A percentile compares a stretch with the other conserved stretches of the same genome.
These are phyloP conservation scores for Argyrosomus japonicus DNA, from an alignment of 2,113 vertebrate genomes.

Conservation along the genomic window DNA sequence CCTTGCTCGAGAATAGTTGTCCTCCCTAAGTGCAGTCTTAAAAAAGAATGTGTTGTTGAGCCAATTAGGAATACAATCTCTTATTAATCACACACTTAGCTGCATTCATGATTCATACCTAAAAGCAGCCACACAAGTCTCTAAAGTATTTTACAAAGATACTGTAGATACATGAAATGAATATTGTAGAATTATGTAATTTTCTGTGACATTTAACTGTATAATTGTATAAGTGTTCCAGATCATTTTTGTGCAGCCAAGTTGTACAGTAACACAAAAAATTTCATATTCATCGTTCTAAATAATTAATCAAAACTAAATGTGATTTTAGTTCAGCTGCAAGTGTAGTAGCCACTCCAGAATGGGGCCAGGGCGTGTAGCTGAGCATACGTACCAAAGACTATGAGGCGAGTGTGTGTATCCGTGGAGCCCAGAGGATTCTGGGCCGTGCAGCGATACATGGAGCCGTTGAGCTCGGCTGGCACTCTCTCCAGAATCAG, in stretches of 20 bases:
- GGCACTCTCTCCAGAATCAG: constrained; percentile 95
- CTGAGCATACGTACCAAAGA: constrained; percentile 88
- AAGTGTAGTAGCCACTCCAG: constrained; percentile 8
- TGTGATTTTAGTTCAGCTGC: constrained; percentile 27
- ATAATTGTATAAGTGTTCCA: constrained; percentile 49
- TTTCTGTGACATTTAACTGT: constrained; percentile 55
- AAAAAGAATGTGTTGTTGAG: constrained; percentile 68
- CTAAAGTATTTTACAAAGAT: constrained; percentile 54
- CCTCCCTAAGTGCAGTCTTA: constrained; percentile 57
- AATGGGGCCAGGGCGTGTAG: neutral
- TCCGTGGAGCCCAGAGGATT: constrained; percentile 97
- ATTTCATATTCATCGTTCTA: constrained; percentile 53
- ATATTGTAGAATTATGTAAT: constrained; percentile 46
- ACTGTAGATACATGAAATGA: constrained; percentile 50
- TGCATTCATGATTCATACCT: constrained; percentile 78
- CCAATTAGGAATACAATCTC: constrained; percentile 74
- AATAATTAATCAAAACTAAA: constrained; percentile 61
- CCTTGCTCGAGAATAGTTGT: constrained; percentile 53
- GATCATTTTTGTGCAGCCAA: constrained; percentile 34
- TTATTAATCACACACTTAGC: constrained; percentile 80
- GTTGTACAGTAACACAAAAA: constrained; percentile 12
- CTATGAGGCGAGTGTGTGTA: constrained; percentile 97
- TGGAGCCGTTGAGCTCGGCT: constrained; percentile 95
- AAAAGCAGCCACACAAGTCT: constrained; percentile 63
- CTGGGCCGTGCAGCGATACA: constrained; percentile 98